Base-by-base conservation (phyloP, 2,888 invertebrate genomes). In the Erynnis tages region DNA sequence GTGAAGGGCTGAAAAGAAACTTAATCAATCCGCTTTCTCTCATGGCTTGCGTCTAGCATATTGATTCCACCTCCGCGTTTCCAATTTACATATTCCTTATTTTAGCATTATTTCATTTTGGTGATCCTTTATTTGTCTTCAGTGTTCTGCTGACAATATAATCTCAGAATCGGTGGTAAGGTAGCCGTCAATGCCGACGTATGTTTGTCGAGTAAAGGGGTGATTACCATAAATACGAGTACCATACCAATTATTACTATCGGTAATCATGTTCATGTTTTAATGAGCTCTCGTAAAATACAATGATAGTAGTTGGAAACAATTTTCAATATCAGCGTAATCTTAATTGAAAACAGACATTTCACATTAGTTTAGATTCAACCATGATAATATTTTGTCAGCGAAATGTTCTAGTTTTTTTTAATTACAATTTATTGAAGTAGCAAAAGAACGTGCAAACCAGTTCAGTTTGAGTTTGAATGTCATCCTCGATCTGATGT, bases 41-140 rank as follows among this genome's bases (percentile, higher is more conserved):
- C 7, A 3, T 32, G 8, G 16, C 54, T 62, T 61, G 54, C 17
- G 54, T 55, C 38, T 35, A 46, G 8, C 5, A 32, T 79, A 83
- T 84, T 79, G 84, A 83, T 82, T 82, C 72, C 69, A 65, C 73
- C 73, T 71, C 76, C 69, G 72, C 74, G 69, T 76, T 70, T 71
- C 77, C 77, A 81, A 79, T 85, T 84, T 85, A 77, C 85, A 87
- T 86, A 87, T 83, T 81, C 84, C 84, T 85, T 84, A 81, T 81
- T 82, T 54, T 79, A 78, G 83, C 85, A 79, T 85, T 83, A 85
- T 85, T 83, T 85, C 80, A 83, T 83, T 77, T 76, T 66, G 69
- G 69, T 65, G 65, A 66, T 67, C 71, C 72, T 69, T 71, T 82
- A 80, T 83, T 82, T 83, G 76, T 80, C 81, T 82, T 54, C 17